These are phyloP conservation scores for Coilia nasus DNA, from an alignment of 2,797 vertebrate species.

Conservation along the genomic window DNA sequence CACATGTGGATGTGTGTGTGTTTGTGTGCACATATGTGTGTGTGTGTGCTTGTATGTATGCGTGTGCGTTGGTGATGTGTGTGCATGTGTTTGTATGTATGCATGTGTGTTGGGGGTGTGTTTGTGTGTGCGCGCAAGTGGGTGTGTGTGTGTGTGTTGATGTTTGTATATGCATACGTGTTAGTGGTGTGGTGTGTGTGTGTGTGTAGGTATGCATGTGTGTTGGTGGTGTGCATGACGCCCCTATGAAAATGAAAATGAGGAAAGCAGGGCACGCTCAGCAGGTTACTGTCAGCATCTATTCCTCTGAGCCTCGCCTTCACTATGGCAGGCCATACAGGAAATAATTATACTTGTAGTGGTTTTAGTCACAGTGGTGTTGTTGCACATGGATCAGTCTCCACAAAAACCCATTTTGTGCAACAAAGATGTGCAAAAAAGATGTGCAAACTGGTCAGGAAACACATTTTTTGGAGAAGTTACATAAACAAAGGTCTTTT, in stretches of 20 bases:
- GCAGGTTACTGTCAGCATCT: conserved; percentile 33
- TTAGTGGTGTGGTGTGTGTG: background rate
- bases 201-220: background rate
- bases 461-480: too few species aligned
- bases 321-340: too few species aligned
- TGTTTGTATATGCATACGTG: background rate
- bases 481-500: too few species aligned
- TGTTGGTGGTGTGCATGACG: conserved; percentile 2
- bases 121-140: background rate
- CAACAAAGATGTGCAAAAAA: too few species aligned
- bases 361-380: too few species aligned
- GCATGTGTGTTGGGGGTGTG: background rate
- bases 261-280: conserved; percentile 14
- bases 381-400: too few species aligned
- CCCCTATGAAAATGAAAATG: conserved; percentile 6
- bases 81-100: background rate
- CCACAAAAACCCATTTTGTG: too few species aligned
- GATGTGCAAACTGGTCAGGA: too few species aligned
- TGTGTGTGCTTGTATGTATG: background rate
- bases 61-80: background rate
- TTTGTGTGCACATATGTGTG: too few species aligned
- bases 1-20: too few species aligned
- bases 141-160: background rate
- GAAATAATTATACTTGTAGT: too few species aligned
- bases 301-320: conserved; percentile 9